Percentiles rank a stretch among this genome's conserved stretches.
These are phyloP conservation scores for Popillia japonica DNA, from an alignment of 1,140 invertebrate species.

Conservation along the genomic window DNA sequence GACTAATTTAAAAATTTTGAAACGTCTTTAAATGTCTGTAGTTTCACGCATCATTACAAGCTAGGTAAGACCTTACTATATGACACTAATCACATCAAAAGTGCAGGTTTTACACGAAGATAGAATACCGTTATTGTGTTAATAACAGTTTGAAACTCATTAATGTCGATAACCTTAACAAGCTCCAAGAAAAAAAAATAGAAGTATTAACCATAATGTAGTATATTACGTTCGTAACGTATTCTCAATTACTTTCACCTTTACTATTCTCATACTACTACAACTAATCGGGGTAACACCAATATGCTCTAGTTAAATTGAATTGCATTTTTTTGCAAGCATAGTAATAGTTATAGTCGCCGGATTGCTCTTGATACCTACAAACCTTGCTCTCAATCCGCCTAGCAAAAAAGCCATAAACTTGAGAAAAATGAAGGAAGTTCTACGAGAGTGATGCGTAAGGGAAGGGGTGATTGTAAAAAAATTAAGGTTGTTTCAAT, in stretches of 20 bases:
- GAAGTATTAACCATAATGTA: background rate
- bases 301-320: background rate
- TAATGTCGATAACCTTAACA: constrained; percentile 32
- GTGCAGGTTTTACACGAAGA: background rate
- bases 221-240: background rate
- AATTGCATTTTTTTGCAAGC: constrained; percentile 10
- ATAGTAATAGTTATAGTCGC: background rate
- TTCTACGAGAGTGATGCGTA: background rate
- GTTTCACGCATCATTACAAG: too few species aligned
- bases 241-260: background rate
- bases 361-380: background rate
- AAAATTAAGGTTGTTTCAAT: too few species aligned
- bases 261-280: background rate
- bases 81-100: too few species aligned
- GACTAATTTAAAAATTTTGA: background rate
- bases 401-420: background rate
- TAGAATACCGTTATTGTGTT: background rate
- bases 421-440: constrained; percentile 11
- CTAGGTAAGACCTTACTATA: background rate
- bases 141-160: background rate
- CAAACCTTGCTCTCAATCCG: background rate
- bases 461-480: too few species aligned
- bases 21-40: too few species aligned
- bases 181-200: background rate
- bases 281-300: background rate